phyloP scores from a whole-genome alignment of 2,113 vertebrate species.

The Podiceps cristatus region DNA sequence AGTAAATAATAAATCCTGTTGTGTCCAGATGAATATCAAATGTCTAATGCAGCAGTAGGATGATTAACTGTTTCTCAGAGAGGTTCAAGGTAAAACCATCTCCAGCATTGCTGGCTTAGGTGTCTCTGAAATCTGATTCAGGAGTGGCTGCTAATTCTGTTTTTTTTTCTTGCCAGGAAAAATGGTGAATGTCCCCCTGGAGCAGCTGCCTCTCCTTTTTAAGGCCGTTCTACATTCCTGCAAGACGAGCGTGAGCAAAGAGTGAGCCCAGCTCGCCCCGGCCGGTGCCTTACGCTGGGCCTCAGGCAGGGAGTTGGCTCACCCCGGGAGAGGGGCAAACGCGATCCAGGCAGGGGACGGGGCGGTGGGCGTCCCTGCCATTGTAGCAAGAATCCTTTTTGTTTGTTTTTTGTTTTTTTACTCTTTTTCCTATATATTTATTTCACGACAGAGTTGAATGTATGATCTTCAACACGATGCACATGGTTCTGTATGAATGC shows the following conservation, averaged over 20 bases:
- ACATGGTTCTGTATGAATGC: slow-evolving; percentile 95
- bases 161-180: slow-evolving; percentile 83
- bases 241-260: slow-evolving; percentile 90
- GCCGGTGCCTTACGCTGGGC: slow-evolving; percentile 70
- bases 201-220: slow-evolving; percentile 97
- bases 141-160: neutral
- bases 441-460: slow-evolving; percentile 99
- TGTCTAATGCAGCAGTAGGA: slow-evolving; percentile 44
- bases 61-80: slow-evolving; percentile 63
- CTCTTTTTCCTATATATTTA: slow-evolving; percentile 96
- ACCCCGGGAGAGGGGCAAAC: slow-evolving; percentile 40
- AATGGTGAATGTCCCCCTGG: slow-evolving; percentile 95
- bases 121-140: slow-evolving; percentile 57
- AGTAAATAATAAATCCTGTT: slow-evolving; percentile 56
- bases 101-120: slow-evolving; percentile 40
- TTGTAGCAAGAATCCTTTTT: slow-evolving; percentile 89
- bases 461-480: slow-evolving; percentile 99
- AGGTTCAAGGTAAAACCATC: slow-evolving; percentile 60
- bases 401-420: slow-evolving; percentile 82
- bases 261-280: slow-evolving; percentile 76
- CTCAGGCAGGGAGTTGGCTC: slow-evolving; percentile 79
- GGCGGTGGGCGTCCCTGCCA: slow-evolving; percentile 73
- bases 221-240: slow-evolving; percentile 99
- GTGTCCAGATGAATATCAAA: slow-evolving; percentile 57
- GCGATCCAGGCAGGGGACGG: slow-evolving; percentile 40